Evolutionary conservation across 2,797 vertebrate genomes (phyloP), one percentile per base, ranked within the genome.

Genomic region (Percopsis omiscomaycus): DNA sequence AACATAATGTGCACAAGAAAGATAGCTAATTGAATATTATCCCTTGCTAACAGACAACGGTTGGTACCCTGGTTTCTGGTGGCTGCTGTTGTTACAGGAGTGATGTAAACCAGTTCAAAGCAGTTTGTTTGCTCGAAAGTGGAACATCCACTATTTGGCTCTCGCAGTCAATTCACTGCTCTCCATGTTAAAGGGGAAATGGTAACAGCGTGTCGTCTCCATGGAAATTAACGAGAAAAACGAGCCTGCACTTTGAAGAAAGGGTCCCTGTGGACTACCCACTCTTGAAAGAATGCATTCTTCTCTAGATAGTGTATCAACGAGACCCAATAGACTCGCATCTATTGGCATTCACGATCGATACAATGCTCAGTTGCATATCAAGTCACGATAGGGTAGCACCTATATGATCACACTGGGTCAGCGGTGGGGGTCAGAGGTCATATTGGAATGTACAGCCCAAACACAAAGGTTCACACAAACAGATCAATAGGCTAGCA

Each of bases 181-280:
- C 5, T 37, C 32, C 32, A 8, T 37, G 32, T 8, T 37, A 37
- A 8, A 37, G 32, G 32, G 32, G 3, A 37, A 37, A 37, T 37
- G 32, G 32, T 37, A 37, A 37, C 32, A 37, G 32, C 32, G 47
- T 52, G 6, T 22, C n/a, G 16, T 52, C 3, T 10, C 3, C 11
- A 22, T 53, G 9, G 65, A 54, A 72, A 70, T 6, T 69, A 75
- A 65, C 65, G 69, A 69, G 66, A 37, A 66, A 62, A 66, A 61
- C 45, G 65, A 77, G 78, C 62, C 16, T 5, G 13, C 55, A 8
- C 42, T 61, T 48, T 68, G 57, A 68, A 10, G 59, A 69, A 63
- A 59, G 55, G 54, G 11, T 12, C 46, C 46, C 14, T 47, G 46
- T 47, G 10, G 46, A 47, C 46, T 5, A 45, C 11, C 5, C 22